These are phyloP conservation scores for Apoda limacodes DNA, from an alignment of 2,888 invertebrate genomes.

Conservation along the genomic window DNA sequence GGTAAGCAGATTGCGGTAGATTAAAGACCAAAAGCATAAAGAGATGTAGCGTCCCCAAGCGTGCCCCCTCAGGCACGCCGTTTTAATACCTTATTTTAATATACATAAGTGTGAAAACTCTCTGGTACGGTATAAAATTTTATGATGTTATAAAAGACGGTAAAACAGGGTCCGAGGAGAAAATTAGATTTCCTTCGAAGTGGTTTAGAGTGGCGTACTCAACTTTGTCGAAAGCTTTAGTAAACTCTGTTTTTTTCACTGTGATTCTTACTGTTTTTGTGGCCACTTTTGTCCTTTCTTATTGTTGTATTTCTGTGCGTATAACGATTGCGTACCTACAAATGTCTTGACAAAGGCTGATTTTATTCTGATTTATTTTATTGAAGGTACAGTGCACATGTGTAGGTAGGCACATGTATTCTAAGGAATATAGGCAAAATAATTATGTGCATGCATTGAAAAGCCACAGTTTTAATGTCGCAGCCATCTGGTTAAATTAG, in stretches of 20 bases:
- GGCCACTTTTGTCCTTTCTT: constrained; percentile 39
- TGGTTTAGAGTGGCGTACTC: constrained; percentile 51
- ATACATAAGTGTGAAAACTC: constrained; percentile 53
- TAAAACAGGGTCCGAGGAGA: constrained; percentile 48
- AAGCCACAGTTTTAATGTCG: too few species aligned
- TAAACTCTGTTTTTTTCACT: constrained; percentile 33
- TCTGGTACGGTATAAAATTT: constrained; percentile 42
- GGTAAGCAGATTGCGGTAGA: constrained; percentile 69
- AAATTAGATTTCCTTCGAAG: constrained; percentile 64
- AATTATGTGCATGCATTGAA: too few species aligned
- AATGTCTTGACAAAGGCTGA: too few species aligned
- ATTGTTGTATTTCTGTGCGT: constrained; percentile 50
- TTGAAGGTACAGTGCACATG: too few species aligned
- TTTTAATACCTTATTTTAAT: constrained; percentile 46
- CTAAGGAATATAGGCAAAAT: too few species aligned
- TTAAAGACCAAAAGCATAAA: constrained; percentile 66
- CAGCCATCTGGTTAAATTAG: too few species aligned
- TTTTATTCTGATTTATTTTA: too few species aligned
- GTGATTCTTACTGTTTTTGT: constrained; percentile 57
- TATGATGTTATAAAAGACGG: constrained; percentile 49
- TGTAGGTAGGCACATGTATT: too few species aligned
- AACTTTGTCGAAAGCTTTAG: constrained; percentile 58
- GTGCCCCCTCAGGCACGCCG: constrained; percentile 36
- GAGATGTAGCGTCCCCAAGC: constrained; percentile 37
- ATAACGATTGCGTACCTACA: too few species aligned